Evolutionary conservation across 2,113 vertebrate genomes (phyloP).

Genomic region (Antechinus stuartii): DNA sequence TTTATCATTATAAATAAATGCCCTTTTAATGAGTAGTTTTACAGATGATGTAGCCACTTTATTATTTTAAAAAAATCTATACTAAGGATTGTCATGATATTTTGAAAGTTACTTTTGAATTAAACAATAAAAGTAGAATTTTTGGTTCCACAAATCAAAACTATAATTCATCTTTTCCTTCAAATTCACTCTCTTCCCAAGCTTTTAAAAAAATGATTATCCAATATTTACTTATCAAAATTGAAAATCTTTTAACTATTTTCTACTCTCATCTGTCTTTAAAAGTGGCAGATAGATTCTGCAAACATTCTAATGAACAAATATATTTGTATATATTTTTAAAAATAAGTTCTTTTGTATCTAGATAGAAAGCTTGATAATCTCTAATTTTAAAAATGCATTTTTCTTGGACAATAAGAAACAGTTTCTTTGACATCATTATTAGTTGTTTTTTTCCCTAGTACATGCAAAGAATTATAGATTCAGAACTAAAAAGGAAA

Average conservation of each 20-base stretch:
- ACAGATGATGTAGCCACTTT: background rate
- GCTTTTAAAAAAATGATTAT: background rate
- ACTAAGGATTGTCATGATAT: background rate
- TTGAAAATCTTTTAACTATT: background rate
- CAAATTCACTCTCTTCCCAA: background rate
- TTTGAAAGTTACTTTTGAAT: constrained; percentile 55
- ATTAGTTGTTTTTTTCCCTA: background rate
- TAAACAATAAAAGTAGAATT: constrained; percentile 10
- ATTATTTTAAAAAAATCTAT: background rate
- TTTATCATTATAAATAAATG: background rate
- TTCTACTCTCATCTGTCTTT: background rate
- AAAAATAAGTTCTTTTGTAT: background rate
- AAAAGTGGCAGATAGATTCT: background rate
- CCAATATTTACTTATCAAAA: background rate
- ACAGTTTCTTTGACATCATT: background rate
- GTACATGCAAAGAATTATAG: background rate
- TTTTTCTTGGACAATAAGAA: background rate
- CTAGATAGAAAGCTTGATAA: background rate
- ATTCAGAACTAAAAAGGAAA: background rate
- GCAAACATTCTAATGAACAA: background rate
- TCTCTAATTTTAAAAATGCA: background rate
- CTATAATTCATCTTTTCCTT: background rate
- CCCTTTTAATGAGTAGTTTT: background rate
- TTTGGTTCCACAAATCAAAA: background rate
- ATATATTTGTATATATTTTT: background rate